Conservation (phyloP, 2,113 vertebrate species). For the Solea senegalensis region DNA sequence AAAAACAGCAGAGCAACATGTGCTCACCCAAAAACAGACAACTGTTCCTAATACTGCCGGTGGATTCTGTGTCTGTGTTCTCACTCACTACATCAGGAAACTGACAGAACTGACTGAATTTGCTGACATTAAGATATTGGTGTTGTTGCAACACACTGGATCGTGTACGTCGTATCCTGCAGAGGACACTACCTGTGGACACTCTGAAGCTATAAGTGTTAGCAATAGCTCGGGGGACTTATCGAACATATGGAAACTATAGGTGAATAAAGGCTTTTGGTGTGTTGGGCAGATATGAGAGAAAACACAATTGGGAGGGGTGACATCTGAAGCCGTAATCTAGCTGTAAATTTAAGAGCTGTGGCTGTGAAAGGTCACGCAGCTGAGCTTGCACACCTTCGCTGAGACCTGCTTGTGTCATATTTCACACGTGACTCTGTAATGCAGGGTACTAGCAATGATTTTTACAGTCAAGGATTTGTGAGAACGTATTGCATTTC, state of each 20-base stretch:
- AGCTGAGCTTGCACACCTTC: constrained; percentile 45
- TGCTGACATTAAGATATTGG: not conserved
- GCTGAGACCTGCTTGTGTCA: constrained; percentile 24
- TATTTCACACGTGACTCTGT: constrained; percentile 45
- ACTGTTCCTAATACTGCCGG: constrained; percentile 10
- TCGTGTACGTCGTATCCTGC: not conserved
- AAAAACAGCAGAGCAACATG: constrained; percentile 6
- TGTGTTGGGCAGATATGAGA: constrained; percentile 69
- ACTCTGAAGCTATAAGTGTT: constrained; percentile 14
- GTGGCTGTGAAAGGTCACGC: constrained; percentile 38
- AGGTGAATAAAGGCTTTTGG: constrained; percentile 51
- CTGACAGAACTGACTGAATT: too few relatives aligned
- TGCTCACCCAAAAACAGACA: constrained; percentile 30
- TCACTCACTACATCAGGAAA: constrained; percentile 21
- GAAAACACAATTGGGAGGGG: constrained; percentile 43
- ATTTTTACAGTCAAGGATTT: constrained; percentile 28
- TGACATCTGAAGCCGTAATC: constrained; percentile 61
- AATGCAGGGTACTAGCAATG: constrained; percentile 6
- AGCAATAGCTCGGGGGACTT: constrained; percentile 31
- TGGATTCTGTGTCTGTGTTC: not conserved
- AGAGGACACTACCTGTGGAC: not conserved
- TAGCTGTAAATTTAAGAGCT: constrained; percentile 57
- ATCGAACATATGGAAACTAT: constrained; percentile 63
- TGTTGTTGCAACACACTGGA: not conserved
- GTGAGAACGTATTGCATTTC: constrained; percentile 40